phyloP scores from a whole-genome alignment of 2,888 invertebrate species.

The Nasonovia ribisnigri region DNA sequence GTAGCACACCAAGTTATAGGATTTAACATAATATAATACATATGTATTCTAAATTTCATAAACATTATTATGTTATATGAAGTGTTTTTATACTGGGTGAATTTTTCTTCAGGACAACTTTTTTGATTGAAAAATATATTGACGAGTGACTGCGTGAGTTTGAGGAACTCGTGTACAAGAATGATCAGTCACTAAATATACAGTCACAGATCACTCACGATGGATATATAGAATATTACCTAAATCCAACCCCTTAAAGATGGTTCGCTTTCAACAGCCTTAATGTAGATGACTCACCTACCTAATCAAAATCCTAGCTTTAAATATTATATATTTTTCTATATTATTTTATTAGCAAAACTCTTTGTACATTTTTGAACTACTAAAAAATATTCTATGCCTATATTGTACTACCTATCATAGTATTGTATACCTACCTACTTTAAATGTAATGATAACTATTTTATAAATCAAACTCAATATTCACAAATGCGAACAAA shows the following conservation, averaged over 20 bases:
- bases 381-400: not conserved
- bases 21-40: not conserved
- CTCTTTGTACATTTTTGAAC: not conserved
- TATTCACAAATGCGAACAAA: not conserved
- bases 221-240: no score
- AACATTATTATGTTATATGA: not conserved
- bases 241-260: no score
- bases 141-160: no score
- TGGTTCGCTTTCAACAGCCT: no score
- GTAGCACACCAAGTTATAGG: not conserved
- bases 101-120: no score
- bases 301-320: not conserved
- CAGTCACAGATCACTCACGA: no score
- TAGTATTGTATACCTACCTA: not conserved
- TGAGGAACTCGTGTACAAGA: no score
- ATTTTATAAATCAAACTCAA: not conserved
- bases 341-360: not conserved
- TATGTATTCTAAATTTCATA: not conserved
- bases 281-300: not conserved
- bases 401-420: not conserved
- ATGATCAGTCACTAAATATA: no score
- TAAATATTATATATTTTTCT: not conserved
- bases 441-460: not conserved
- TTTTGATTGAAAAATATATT: no score
- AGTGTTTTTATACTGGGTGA: no score